A percentile compares a stretch with the other conserved stretches of the same genome.
phyloP scores from a whole-genome alignment of 1,140 invertebrate species.

The Zaprionus nigranus region DNA sequence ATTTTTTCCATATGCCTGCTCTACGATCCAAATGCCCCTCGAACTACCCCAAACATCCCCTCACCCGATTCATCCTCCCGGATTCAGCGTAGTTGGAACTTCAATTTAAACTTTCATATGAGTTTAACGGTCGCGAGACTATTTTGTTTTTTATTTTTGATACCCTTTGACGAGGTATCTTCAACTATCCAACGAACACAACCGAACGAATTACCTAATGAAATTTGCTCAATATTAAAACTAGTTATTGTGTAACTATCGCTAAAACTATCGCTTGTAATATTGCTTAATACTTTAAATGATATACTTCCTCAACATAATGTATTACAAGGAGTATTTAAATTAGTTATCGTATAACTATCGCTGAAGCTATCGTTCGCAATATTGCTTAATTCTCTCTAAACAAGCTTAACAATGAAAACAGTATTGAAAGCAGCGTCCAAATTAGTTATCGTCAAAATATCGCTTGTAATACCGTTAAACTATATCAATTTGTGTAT shows the following conservation, averaged over 20 bases:
- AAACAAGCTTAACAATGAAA: too few species aligned
- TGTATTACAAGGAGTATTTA: too few species aligned
- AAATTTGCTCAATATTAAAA: too few species aligned
- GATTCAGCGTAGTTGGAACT: conserved; percentile 39
- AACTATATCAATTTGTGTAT: not conserved
- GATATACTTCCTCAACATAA: too few species aligned
- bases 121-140: conserved; percentile 55
- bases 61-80: not conserved
- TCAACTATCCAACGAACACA: not conserved
- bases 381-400: not conserved
- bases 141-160: conserved; percentile 18
- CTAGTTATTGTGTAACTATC: too few species aligned
- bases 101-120: conserved; percentile 67
- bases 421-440: too few species aligned
- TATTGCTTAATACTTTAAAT: too few species aligned
- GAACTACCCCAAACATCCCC: not conserved
- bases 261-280: not conserved
- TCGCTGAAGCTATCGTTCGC: not conserved
- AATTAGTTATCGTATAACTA: too few species aligned
- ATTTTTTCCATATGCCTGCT: conserved; percentile 45
- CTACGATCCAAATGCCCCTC: conserved; percentile 5
- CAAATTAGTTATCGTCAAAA: not conserved
- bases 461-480: too few species aligned
- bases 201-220: too few species aligned
- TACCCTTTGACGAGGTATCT: not conserved